These are phyloP conservation scores for Drosophila infuscata DNA, from an alignment of 2,888 invertebrate species.

Conservation along the genomic window DNA sequence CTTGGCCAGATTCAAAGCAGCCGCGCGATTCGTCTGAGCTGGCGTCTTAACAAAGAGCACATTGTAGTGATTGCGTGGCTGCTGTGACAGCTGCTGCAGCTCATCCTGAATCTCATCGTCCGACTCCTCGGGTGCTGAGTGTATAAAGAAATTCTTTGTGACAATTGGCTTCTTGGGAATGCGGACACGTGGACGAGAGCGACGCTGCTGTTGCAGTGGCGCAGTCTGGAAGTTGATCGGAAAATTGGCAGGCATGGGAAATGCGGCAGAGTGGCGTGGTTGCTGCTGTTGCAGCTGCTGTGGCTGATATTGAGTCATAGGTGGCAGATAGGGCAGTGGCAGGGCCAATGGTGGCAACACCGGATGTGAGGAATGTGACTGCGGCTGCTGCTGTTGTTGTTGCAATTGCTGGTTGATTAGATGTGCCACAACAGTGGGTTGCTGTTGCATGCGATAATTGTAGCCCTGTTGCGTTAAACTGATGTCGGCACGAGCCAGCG, in stretches of 20 bases:
- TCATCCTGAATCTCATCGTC: constrained; percentile 83
- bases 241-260: constrained; percentile 75
- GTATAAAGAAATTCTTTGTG: constrained; percentile 84
- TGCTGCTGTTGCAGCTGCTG: constrained; percentile 33
- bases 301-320: constrained; percentile 51
- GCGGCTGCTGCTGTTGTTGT: constrained; percentile 54
- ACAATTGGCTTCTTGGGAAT: constrained; percentile 82
- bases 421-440: constrained; percentile 51
- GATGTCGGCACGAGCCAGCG: constrained; percentile 69
- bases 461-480: constrained; percentile 73
- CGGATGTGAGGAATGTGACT: constrained; percentile 49
- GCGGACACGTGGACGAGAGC: constrained; percentile 73
- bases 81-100: constrained; percentile 75
- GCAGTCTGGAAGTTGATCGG: constrained; percentile 73
- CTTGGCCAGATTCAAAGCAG: constrained; percentile 82
- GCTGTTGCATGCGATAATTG: constrained; percentile 69
- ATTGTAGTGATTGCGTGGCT: constrained; percentile 84
- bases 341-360: constrained; percentile 61
- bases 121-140: constrained; percentile 84
- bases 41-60: constrained; percentile 85
- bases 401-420: constrained; percentile 69
- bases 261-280: constrained; percentile 16
- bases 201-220: constrained; percentile 68
- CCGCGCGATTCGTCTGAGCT: constrained; percentile 79
- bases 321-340: constrained; percentile 70